Evolutionary conservation across 2,797 vertebrate genomes (phyloP).

Genomic region (Todus mexicanus): DNA sequence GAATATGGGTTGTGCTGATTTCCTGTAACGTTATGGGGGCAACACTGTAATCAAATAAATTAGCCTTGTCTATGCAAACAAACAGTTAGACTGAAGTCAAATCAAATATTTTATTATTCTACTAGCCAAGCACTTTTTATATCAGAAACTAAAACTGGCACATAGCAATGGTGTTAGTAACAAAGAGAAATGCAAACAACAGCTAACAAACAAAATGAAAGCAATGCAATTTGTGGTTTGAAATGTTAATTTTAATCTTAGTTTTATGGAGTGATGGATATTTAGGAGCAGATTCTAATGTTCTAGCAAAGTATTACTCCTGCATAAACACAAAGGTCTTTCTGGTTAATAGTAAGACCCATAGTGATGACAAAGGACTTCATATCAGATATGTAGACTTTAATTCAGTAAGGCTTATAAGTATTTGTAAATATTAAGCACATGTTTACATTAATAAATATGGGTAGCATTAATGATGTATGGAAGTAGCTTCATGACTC

Average conservation of each 20-base stretch:
- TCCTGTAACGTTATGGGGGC: not conserved
- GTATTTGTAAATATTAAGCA: not conserved
- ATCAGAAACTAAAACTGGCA: not conserved
- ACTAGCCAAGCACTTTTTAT: not conserved
- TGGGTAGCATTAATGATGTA: not conserved
- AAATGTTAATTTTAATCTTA: not conserved
- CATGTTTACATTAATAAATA: not conserved
- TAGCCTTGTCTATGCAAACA: slow-evolving; percentile 2
- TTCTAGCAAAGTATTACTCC: not conserved
- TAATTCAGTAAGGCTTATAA: not conserved
- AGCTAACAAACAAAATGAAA: not conserved
- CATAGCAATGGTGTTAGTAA: not conserved
- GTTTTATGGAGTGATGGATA: not conserved
- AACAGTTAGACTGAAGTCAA: not conserved
- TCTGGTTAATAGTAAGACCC: not conserved
- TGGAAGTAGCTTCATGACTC: not conserved
- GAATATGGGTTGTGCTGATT: not conserved
- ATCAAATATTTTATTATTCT: slow-evolving; percentile 8
- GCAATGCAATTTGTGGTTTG: not conserved
- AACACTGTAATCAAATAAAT: not conserved
- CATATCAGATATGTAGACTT: not conserved
- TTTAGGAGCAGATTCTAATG: not conserved
- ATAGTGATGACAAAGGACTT: not conserved
- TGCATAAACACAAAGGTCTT: not conserved
- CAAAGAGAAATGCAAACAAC: not conserved